Evolutionary conservation across 1,140 invertebrate genomes (phyloP), one percentile per base, ranked within the genome.

Genomic region (Saxidomus purpurata): DNA sequence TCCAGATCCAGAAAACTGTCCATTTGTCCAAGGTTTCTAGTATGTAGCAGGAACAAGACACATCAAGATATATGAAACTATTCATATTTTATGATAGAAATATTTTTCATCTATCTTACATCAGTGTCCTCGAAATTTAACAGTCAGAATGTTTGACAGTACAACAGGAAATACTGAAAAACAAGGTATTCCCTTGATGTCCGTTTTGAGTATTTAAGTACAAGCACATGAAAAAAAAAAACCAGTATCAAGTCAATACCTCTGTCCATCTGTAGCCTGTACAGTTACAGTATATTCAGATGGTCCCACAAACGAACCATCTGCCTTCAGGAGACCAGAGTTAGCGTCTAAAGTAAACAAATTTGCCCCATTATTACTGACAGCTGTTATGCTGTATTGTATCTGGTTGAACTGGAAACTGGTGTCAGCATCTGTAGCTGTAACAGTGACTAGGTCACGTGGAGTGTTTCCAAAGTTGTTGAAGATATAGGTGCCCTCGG

Each of bases 341-440:
- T 15, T 31, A 0, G 55, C 25, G 40, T 87, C 59, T 28, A 93
- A 88, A 31, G 82, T 52, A 59, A 94, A 94, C 87, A 89, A 82
- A 17, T 36, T 55, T 3, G 6, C 83, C 17, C 89, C 92, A 71
- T 89, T 89, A 55, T 93, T 90, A 69, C 85, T 92, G 9, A 92
- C 91, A 43, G 43, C 55, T 8, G 69, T 49, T n/a, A 94, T 91
- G 22, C 28, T 34, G 87, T 94, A 94, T 1, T 61, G 83, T 22
- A 94, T 83, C 15, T 63, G 4, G 11, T 89, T 80, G 25, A 87
- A 89, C 22, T 19, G 19, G 0, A 34, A 22, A 43, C 34, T 36
- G 19, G 69, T 84, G 87, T 94, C 93, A 1, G 71, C 91, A 82
- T 94, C 93, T 34, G 87, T 90, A 6, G 93, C 93, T 25, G 28